phyloP scores from a whole-genome alignment of 2,888 invertebrate genomes.

The Xanthorhoe designata region DNA sequence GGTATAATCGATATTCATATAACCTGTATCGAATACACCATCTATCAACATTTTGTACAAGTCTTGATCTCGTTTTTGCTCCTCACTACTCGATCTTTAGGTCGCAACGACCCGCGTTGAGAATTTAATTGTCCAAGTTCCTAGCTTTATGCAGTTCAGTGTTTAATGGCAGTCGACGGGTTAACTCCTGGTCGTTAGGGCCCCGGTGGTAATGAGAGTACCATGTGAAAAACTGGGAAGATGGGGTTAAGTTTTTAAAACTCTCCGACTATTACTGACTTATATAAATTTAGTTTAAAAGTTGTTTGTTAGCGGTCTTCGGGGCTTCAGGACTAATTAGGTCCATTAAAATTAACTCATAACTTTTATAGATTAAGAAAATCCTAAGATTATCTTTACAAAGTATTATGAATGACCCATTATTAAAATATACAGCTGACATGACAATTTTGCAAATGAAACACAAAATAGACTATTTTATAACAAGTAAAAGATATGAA shows the following conservation, averaged over 20 bases:
- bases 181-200: conserved; percentile 53
- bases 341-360: conserved; percentile 10
- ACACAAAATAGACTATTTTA: no score
- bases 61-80: conserved; percentile 24
- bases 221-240: conserved; percentile 36
- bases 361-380: neutral
- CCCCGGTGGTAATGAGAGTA: conserved; percentile 40
- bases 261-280: conserved; percentile 18
- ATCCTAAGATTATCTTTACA: neutral
- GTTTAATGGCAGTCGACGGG: conserved; percentile 65
- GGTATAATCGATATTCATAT: no score
- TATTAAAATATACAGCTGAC: no score
- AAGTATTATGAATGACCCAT: no score
- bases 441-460: no score
- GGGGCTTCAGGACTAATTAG: conserved; percentile 6
- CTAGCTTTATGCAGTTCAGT: conserved; percentile 67
- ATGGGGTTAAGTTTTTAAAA: conserved; percentile 32
- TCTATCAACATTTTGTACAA: conserved; percentile 1
- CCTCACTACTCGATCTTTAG: conserved; percentile 53
- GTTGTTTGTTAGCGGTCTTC: conserved; percentile 8
- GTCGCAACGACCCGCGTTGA: conserved; percentile 62
- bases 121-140: conserved; percentile 76
- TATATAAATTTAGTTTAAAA: conserved; percentile 31
- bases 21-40: neutral
- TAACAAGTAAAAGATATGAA: no score